Percentiles rank a stretch among this genome's conserved stretches.
Conservation (phyloP, 2,888 invertebrate species). For the Bombyx huttoni region DNA sequence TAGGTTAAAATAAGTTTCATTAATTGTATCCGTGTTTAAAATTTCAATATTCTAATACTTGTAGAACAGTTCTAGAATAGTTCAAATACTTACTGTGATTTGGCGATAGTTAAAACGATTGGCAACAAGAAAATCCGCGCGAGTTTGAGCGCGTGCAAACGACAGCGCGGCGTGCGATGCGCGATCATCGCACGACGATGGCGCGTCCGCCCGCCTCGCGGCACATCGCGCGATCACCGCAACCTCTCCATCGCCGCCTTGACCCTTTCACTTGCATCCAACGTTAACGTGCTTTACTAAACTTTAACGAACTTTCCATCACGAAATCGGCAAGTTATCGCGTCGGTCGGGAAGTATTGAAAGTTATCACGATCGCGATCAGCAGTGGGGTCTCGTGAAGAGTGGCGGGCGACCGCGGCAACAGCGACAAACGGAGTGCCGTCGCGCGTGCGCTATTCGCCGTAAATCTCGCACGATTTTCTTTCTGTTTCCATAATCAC, state of each 20-base stretch:
- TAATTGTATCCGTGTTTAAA: no score
- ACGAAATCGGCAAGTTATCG: conserved; percentile 1
- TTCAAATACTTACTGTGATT: conserved; percentile 47
- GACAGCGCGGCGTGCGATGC: conserved; percentile 36
- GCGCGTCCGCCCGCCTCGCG: conserved; percentile 36
- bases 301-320: conserved; percentile 4
- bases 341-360: not conserved
- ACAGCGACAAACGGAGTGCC: conserved; percentile 45
- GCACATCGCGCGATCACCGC: conserved; percentile 53
- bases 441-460: conserved; percentile 60
- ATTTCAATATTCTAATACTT: no score
- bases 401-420: conserved; percentile 44
- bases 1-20: no score
- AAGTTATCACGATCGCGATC: conserved; percentile 31
- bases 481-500: not conserved
- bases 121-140: conserved; percentile 29
- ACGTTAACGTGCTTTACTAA: conserved; percentile 5
- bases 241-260: conserved; percentile 14
- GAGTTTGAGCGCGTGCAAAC: conserved; percentile 24
- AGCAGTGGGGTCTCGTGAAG: conserved; percentile 15
- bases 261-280: conserved; percentile 10
- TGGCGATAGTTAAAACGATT: conserved; percentile 29
- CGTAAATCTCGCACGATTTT: conserved; percentile 12
- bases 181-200: conserved; percentile 56
- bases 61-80: not conserved